A percentile compares a stretch with the other conserved stretches of the same genome.
Evolutionary conservation across 2,797 vertebrate genomes (phyloP).

Genomic region (Microctenopoma lineatum): DNA sequence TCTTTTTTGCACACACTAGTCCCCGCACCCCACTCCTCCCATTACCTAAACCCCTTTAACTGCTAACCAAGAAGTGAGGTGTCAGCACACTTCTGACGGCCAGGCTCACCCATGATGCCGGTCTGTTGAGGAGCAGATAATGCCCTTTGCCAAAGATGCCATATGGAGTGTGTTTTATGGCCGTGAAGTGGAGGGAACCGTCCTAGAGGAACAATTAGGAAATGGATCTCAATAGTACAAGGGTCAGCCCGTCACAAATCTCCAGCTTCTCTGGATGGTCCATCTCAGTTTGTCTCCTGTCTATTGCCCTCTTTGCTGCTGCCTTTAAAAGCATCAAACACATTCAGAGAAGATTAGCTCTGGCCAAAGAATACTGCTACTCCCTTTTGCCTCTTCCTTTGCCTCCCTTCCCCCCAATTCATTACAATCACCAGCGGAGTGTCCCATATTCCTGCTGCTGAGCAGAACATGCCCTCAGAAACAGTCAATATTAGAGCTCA

Average conservation of each 20-base stretch:
- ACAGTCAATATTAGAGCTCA: slow-evolving; percentile 68
- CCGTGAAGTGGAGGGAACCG: slow-evolving; percentile 31
- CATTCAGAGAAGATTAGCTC: slow-evolving; percentile 75
- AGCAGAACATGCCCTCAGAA: slow-evolving; percentile 70
- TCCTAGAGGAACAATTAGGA: slow-evolving; percentile 76
- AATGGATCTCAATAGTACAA: slow-evolving; percentile 67
- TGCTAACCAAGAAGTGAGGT: slow-evolving; percentile 45
- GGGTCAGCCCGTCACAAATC: slow-evolving; percentile 65
- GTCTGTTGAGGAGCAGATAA: slow-evolving; percentile 64
- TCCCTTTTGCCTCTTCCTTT: slow-evolving; percentile 29
- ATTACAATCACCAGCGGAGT: slow-evolving; percentile 69
- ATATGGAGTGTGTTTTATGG: slow-evolving; percentile 72
- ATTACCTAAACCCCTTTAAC: slow-evolving; percentile 46
- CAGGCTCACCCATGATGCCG: slow-evolving; percentile 50
- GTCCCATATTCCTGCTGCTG: slow-evolving; percentile 68
- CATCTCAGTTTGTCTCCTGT: slow-evolving; percentile 25
- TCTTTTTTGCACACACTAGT: slow-evolving; percentile 51
- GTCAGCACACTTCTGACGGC: slow-evolving; percentile 75
- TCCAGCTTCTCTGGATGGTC: slow-evolving; percentile 55
- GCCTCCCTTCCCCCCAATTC: slow-evolving; percentile 27
- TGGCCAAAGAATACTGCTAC: slow-evolving; percentile 59
- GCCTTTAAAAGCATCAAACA: slow-evolving; percentile 69
- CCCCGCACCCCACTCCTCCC: slow-evolving; percentile 24
- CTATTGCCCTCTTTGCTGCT: slow-evolving; percentile 23
- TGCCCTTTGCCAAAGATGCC: slow-evolving; percentile 72